phyloP scores from a whole-genome alignment of 2,888 invertebrate genomes.

The Nomada ruficornis region DNA sequence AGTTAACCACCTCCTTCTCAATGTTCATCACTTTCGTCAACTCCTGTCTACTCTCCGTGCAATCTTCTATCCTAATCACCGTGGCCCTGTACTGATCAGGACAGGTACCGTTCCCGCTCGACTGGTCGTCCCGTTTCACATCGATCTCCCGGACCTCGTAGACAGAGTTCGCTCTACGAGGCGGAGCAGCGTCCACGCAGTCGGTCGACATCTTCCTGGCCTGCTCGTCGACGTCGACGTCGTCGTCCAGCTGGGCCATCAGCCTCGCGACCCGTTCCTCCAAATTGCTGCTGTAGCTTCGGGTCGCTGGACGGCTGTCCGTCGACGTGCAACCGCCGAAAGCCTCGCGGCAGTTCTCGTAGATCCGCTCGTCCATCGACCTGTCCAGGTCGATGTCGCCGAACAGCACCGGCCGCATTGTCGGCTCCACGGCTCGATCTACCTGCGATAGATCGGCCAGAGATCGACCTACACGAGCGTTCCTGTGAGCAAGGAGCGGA shows the following conservation, averaged over 20 bases:
- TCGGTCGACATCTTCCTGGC: constrained; percentile 65
- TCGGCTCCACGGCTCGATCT: constrained; percentile 79
- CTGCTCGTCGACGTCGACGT: constrained; percentile 75
- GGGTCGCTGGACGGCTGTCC: neutral
- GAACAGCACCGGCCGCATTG: constrained; percentile 36
- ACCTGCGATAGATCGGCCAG: constrained; percentile 81
- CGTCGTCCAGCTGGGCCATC: constrained; percentile 80
- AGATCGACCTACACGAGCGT: constrained; percentile 76
- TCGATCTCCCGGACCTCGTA: constrained; percentile 56
- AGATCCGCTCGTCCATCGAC: constrained; percentile 78
- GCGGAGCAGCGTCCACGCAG: constrained; percentile 49
- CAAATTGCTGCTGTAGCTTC: constrained; percentile 65
- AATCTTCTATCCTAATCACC: constrained; percentile 37
- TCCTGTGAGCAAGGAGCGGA: constrained; percentile 78
- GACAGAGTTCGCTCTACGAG: constrained; percentile 58
- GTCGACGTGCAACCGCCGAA: constrained; percentile 1
- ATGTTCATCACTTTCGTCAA: neutral
- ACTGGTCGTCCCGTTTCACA: constrained; percentile 10
- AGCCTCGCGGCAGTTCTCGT: constrained; percentile 78
- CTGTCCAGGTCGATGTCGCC: constrained; percentile 77
- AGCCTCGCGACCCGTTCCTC: constrained; percentile 79
- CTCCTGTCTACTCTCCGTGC: neutral
- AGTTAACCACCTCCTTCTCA: neutral
- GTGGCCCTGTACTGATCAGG: constrained; percentile 18
- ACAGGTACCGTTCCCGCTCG: neutral